Conservation (phyloP, 2,888 invertebrate genomes). For the Saturnia japonica region DNA sequence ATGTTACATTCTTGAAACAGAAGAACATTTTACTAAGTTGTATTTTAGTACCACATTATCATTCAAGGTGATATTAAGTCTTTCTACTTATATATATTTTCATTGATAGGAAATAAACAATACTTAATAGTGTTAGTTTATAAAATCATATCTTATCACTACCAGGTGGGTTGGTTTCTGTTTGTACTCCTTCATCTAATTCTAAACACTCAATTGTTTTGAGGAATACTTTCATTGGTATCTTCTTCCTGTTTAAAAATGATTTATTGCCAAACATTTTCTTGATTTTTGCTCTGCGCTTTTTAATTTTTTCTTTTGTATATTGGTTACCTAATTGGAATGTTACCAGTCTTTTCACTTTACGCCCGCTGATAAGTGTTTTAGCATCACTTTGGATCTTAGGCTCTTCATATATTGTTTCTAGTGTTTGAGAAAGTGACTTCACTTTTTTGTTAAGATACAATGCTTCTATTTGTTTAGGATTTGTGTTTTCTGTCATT, state of each 20-base stretch:
- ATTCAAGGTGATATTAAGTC: background rate
- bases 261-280: slow-evolving; percentile 78
- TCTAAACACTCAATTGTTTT: slow-evolving; percentile 79
- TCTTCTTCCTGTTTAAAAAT: slow-evolving; percentile 74
- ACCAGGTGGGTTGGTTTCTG: slow-evolving; percentile 49
- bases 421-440: slow-evolving; percentile 77
- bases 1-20: background rate
- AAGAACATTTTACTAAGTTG: background rate
- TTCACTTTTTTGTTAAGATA: slow-evolving; percentile 82
- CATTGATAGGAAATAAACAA: slow-evolving; percentile 14
- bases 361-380: slow-evolving; percentile 75
- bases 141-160: slow-evolving; percentile 37
- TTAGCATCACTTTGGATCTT: slow-evolving; percentile 68
- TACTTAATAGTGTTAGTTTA: slow-evolving; percentile 48
- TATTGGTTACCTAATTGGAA: slow-evolving; percentile 77
- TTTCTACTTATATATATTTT: background rate
- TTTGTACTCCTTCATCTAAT: slow-evolving; percentile 66
- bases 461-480: slow-evolving; percentile 77
- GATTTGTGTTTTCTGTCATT: slow-evolving; percentile 61
- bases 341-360: slow-evolving; percentile 81
- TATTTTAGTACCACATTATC: background rate
- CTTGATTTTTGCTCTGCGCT: slow-evolving; percentile 81
- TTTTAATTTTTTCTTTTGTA: slow-evolving; percentile 81
- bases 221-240: slow-evolving; percentile 81
- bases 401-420: slow-evolving; percentile 85